Percentiles rank a stretch among this genome's conserved stretches.
phyloP scores from a whole-genome alignment of 2,888 invertebrate genomes.

The Conomelus anceps region DNA sequence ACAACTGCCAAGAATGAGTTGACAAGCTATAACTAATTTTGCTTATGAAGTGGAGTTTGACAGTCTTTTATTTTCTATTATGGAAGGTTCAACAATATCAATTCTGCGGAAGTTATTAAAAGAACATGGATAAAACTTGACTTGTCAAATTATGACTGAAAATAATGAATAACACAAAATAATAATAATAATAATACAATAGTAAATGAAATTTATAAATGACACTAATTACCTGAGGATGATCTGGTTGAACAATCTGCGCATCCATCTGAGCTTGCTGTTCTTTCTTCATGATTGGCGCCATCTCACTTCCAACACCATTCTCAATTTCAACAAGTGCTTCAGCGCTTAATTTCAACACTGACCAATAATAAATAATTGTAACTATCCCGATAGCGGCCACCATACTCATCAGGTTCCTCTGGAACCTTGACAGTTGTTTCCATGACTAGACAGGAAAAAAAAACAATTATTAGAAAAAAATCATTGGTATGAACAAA shows the following conservation, averaged over 20 bases:
- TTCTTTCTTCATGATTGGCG: neutral
- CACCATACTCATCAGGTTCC: slow-evolving; percentile 64
- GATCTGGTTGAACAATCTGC: neutral
- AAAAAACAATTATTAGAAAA: neutral
- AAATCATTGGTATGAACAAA: too few relatives aligned
- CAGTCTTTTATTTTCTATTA: too few relatives aligned
- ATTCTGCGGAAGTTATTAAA: too few relatives aligned
- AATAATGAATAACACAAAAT: too few relatives aligned
- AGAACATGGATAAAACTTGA: too few relatives aligned
- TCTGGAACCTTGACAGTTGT: slow-evolving; percentile 73
- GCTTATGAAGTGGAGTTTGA: too few relatives aligned
- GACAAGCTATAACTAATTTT: too few relatives aligned
- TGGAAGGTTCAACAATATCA: too few relatives aligned
- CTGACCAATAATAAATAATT: slow-evolving; percentile 52
- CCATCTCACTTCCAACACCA: slow-evolving; percentile 18
- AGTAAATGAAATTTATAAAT: neutral
- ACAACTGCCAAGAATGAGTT: too few relatives aligned
- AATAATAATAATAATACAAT: too few relatives aligned
- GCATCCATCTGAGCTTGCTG: slow-evolving; percentile 8
- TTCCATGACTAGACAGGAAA: slow-evolving; percentile 69
- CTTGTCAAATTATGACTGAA: too few relatives aligned
- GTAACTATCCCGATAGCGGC: slow-evolving; percentile 51
- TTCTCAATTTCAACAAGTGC: neutral
- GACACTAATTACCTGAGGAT: neutral
- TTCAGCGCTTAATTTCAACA: slow-evolving; percentile 34